A percentile compares a stretch with the other conserved stretches of the same genome.
These are phyloP conservation scores for Cosmorhoe ocellata DNA, from an alignment of 2,888 invertebrate genomes.

Conservation along the genomic window DNA sequence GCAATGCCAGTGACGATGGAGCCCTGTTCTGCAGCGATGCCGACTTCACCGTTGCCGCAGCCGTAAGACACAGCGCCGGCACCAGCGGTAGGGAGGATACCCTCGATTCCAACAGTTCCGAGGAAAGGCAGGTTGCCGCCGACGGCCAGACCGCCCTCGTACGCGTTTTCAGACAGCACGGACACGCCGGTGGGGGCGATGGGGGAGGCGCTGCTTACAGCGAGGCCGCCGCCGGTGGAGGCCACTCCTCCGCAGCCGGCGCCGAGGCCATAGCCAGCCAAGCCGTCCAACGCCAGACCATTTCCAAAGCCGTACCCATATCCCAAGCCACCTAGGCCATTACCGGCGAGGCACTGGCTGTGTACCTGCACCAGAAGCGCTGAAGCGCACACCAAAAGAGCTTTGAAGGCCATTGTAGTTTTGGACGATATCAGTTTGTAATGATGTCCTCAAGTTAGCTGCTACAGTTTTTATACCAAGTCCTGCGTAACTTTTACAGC, in stretches of 20 bases:
- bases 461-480: constrained; percentile 8
- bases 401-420: constrained; percentile 22
- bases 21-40: constrained; percentile 30
- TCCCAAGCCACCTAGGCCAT: not conserved
- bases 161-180: constrained; percentile 45
- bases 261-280: constrained; percentile 31
- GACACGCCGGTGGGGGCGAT: constrained; percentile 40
- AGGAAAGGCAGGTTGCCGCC: constrained; percentile 50
- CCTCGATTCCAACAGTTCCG: constrained; percentile 45
- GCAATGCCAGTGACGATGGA: constrained; percentile 25
- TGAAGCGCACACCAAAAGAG: constrained; percentile 29
- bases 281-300: constrained; percentile 24
- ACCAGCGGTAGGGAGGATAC: constrained; percentile 42
- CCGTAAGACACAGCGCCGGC: constrained; percentile 38
- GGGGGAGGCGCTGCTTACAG: constrained; percentile 37
- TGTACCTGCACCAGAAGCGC: constrained; percentile 21
- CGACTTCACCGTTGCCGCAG: constrained; percentile 37
- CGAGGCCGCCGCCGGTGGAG: constrained; percentile 37
- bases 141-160: constrained; percentile 38
- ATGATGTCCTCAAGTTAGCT: not conserved
- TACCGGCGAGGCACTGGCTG: constrained; percentile 26
- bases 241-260: constrained; percentile 34
- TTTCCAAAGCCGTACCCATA: not conserved
- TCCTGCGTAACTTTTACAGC: constrained; percentile 4
- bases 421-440: not conserved